Evolutionary conservation across 2,888 invertebrate genomes (phyloP).

Genomic region (Temnothorax unifasciatus): DNA sequence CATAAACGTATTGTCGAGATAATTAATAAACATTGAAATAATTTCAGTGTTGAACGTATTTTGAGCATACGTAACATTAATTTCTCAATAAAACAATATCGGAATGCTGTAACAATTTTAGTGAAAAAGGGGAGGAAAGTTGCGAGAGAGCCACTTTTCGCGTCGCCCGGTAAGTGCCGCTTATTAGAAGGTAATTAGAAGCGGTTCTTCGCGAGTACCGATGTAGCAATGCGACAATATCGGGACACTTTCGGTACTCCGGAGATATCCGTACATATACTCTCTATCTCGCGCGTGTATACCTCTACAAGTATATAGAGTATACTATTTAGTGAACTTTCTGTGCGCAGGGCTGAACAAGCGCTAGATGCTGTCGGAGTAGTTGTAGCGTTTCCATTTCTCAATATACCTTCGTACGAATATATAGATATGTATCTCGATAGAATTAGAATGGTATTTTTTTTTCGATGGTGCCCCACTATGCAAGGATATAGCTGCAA

Average conservation of each 20-base stretch:
- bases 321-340: slow-evolving; percentile 56
- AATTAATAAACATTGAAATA: background rate
- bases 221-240: slow-evolving; percentile 55
- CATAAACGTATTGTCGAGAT: background rate
- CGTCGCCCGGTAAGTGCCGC: slow-evolving; percentile 84
- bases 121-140: slow-evolving; percentile 52
- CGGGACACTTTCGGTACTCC: slow-evolving; percentile 56
- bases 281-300: slow-evolving; percentile 54
- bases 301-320: slow-evolving; percentile 41
- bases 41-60: background rate
- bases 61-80: background rate
- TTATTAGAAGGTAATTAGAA: slow-evolving; percentile 84
- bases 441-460: slow-evolving; percentile 50
- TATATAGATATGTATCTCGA: slow-evolving; percentile 56
- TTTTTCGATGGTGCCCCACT: slow-evolving; percentile 36
- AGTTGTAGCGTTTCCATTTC: slow-evolving; percentile 58
- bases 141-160: slow-evolving; percentile 66
- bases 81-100: background rate
- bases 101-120: background rate
- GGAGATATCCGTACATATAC: slow-evolving; percentile 48
- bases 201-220: slow-evolving; percentile 79
- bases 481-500: slow-evolving; percentile 45
- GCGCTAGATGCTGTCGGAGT: slow-evolving; percentile 53
- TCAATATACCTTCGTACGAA: slow-evolving; percentile 51
- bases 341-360: slow-evolving; percentile 67